Percentiles rank a stretch among this genome's conserved stretches.
Conservation (phyloP, 2,888 invertebrate species). For the Meiosimyza decipiens region DNA sequence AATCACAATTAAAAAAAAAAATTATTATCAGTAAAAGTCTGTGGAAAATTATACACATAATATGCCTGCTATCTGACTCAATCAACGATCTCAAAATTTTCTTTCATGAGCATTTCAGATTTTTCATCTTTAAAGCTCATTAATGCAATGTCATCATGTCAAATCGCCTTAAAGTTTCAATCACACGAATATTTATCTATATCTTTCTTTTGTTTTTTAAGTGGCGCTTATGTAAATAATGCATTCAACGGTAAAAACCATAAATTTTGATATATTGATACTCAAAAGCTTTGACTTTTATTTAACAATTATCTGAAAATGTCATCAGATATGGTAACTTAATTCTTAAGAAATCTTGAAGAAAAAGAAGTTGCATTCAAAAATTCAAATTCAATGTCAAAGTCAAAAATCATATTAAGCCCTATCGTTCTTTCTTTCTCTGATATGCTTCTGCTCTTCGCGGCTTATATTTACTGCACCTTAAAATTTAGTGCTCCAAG, state of each 20-base stretch:
- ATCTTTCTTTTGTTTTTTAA: too few species aligned
- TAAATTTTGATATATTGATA: conserved; percentile 44
- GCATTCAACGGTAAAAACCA: conserved; percentile 41
- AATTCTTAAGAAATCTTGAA: conserved; percentile 1
- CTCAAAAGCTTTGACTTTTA: conserved; percentile 45
- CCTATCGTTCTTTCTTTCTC: conserved; percentile 9
- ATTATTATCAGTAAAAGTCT: too few species aligned
- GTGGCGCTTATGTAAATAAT: conserved; percentile 37
- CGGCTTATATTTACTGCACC: background rate
- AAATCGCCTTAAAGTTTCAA: conserved; percentile 3
- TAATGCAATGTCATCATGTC: background rate
- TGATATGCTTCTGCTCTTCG: background rate
- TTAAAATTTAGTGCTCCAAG: background rate
- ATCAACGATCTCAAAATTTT: too few species aligned
- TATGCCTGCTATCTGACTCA: too few species aligned
- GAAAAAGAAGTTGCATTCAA: background rate
- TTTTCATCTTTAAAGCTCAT: conserved; percentile 1
- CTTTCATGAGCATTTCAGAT: background rate
- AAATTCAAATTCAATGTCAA: conserved; percentile 34
- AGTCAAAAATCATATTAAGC: conserved; percentile 32
- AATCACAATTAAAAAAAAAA: too few species aligned
- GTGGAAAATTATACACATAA: too few species aligned
- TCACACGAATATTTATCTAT: too few species aligned
- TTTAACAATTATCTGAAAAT: conserved; percentile 43
- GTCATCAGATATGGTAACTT: conserved; percentile 40